These are phyloP conservation scores for Nylanderia fulva DNA, from an alignment of 1,140 invertebrate species.

Conservation along the genomic window DNA sequence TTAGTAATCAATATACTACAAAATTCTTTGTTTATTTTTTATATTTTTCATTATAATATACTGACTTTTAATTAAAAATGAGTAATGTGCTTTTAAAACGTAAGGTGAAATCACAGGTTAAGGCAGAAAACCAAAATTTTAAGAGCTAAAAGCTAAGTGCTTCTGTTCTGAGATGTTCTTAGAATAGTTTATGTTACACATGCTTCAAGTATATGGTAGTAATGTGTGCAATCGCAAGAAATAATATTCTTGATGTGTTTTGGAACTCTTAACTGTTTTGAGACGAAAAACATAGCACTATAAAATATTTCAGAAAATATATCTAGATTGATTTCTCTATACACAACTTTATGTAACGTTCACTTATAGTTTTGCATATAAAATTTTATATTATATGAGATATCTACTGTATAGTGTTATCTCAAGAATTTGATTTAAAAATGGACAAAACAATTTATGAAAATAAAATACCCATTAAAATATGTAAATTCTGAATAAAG, in stretches of 20 bases:
- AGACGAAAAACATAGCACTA: neutral
- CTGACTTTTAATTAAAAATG: neutral
- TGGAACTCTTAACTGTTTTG: neutral
- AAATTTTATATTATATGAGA: conserved; percentile 5
- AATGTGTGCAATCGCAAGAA: conserved; percentile 18
- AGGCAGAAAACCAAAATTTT: neutral
- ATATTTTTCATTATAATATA: conserved; percentile 1
- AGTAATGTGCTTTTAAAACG: neutral
- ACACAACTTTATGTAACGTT: neutral
- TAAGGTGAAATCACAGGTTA: neutral
- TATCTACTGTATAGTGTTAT: neutral
- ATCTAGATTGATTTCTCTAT: neutral
- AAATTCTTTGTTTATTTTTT: neutral
- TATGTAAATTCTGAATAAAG: neutral
- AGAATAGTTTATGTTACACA: conserved; percentile 2
- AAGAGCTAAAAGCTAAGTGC: conserved; percentile 31
- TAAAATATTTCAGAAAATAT: conserved; percentile 6
- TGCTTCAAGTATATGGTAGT: neutral
- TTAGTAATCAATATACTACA: neutral
- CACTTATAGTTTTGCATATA: neutral
- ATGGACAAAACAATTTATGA: conserved; percentile 7
- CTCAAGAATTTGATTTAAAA: conserved; percentile 1
- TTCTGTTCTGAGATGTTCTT: neutral
- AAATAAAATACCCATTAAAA: neutral
- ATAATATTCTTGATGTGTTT: conserved; percentile 1